Conservation (phyloP, 2,888 invertebrate genomes). For the Bedellia somnulentella region DNA sequence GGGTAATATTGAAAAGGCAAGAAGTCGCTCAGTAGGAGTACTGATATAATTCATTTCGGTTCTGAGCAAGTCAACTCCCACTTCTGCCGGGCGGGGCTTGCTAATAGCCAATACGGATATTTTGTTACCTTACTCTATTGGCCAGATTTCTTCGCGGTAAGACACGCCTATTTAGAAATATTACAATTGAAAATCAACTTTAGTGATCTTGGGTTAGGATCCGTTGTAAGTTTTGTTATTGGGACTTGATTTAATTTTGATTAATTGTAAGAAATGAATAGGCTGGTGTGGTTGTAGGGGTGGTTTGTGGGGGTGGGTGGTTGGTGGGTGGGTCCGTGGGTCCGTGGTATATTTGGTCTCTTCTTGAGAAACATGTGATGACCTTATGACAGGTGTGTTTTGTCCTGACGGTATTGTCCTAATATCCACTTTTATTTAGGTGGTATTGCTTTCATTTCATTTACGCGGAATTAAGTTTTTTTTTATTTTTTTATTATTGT, state of each 20-base stretch:
- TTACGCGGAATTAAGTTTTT: too few species aligned
- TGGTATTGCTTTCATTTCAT: too few species aligned
- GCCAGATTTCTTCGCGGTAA: constrained; percentile 58
- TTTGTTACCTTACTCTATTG: constrained; percentile 64
- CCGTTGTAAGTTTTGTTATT: constrained; percentile 15
- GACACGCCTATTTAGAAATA: constrained; percentile 36
- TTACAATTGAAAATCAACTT: constrained; percentile 21
- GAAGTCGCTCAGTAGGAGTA: too few species aligned
- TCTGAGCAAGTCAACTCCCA: too few species aligned
- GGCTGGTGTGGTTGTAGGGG: constrained; percentile 20
- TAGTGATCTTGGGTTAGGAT: constrained; percentile 17
- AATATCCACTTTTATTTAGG: too few species aligned
- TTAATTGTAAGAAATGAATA: constrained; percentile 59
- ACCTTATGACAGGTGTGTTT: too few species aligned
- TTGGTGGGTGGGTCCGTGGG: not conserved
- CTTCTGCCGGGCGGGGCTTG: constrained; percentile 44
- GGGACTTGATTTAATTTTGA: constrained; percentile 52
- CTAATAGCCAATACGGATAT: constrained; percentile 64
- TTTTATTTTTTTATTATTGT: too few species aligned
- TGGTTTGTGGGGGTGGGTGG: not conserved
- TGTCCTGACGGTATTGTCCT: too few species aligned
- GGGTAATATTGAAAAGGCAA: too few species aligned
- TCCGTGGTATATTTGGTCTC: too few species aligned
- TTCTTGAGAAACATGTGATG: too few species aligned
- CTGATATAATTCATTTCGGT: too few species aligned